Evolutionary conservation across 2,888 invertebrate genomes (phyloP).

Genomic region (Agrotis exclamationis): DNA sequence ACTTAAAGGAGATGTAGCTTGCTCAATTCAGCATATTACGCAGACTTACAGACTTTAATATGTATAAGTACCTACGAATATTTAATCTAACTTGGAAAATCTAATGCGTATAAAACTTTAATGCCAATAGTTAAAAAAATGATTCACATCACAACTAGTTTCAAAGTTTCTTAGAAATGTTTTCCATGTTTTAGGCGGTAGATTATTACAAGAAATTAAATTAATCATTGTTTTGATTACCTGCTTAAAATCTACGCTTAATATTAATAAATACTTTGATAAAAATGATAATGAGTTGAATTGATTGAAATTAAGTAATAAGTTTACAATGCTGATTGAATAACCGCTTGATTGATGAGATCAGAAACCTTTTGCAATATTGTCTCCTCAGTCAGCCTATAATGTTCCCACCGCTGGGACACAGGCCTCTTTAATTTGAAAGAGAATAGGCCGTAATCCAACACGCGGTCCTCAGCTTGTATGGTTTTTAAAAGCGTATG

Average conservation of each 20-base stretch:
- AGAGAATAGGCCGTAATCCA: too few relatives aligned
- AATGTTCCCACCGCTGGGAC: background rate
- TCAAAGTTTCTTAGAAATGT: background rate
- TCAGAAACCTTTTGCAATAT: background rate
- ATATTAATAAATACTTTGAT: background rate
- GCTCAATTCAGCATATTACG: too few relatives aligned
- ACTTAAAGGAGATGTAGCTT: too few relatives aligned
- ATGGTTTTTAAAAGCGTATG: too few relatives aligned
- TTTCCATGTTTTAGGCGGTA: background rate
- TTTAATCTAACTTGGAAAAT: constrained; percentile 20
- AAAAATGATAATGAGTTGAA: background rate
- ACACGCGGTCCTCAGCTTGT: too few relatives aligned
- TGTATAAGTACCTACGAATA: too few relatives aligned
- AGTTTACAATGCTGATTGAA: constrained; percentile 5
- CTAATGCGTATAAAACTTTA: constrained; percentile 14
- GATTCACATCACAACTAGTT: constrained; percentile 22
- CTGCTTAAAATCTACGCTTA: background rate
- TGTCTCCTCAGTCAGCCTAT: background rate
- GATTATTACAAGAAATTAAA: background rate
- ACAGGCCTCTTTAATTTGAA: too few relatives aligned
- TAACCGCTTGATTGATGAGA: background rate
- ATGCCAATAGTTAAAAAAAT: background rate
- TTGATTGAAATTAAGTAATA: constrained; percentile 13
- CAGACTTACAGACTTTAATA: too few relatives aligned
- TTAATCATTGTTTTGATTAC: constrained; percentile 9